phyloP scores from a whole-genome alignment of 2,888 invertebrate species.

The Thymelicus acteon region DNA sequence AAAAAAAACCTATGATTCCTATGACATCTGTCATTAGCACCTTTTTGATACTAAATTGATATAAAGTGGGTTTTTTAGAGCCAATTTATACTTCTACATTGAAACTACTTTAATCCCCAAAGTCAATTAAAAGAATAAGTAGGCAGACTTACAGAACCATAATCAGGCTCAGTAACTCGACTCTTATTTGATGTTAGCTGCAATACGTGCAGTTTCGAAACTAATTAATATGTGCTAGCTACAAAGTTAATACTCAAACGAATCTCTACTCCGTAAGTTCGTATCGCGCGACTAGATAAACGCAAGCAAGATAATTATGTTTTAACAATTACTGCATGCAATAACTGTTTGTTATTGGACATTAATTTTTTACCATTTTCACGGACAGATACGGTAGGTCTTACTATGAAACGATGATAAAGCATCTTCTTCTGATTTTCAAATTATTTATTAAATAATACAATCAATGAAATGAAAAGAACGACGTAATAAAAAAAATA shows the following conservation, averaged over 20 bases:
- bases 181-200: constrained; percentile 25
- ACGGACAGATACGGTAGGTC: no score
- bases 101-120: constrained; percentile 1
- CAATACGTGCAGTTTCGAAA: constrained; percentile 24
- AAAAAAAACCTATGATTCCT: no score
- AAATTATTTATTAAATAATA: no score
- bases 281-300: neutral
- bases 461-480: no score
- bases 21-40: neutral
- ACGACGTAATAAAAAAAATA: no score
- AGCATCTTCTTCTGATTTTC: no score
- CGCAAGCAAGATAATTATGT: neutral
- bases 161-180: neutral
- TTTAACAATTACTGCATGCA: no score
- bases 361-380: no score
- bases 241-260: constrained; percentile 7
- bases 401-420: no score
- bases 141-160: constrained; percentile 9
- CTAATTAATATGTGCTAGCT: constrained; percentile 24
- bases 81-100: neutral
- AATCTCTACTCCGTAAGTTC: constrained; percentile 2
- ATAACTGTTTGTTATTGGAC: no score
- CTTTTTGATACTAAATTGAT: neutral
- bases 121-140: constrained; percentile 14
- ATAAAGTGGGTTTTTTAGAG: constrained; percentile 4